phyloP scores from a whole-genome alignment of 2,888 invertebrate species.

The Kuschelorhynchus macadamiae region DNA sequence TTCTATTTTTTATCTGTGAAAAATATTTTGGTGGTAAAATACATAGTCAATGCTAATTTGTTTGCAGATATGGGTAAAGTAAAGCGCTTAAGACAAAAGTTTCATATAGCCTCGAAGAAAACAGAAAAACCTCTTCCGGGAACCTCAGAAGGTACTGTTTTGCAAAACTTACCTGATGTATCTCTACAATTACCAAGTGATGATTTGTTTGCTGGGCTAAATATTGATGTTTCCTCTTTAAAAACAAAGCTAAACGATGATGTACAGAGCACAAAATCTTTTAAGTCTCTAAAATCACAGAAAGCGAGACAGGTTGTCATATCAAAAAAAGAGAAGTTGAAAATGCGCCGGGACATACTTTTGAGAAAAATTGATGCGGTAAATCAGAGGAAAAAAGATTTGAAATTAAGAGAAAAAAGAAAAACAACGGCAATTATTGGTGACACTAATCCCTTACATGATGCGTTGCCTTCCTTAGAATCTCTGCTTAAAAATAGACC shows the following conservation, averaged over 20 bases:
- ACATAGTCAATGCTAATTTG: too few species aligned
- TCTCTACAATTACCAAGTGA: conserved; percentile 46
- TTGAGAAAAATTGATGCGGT: conserved; percentile 61
- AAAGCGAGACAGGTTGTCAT: conserved; percentile 51
- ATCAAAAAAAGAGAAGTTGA: conserved; percentile 63
- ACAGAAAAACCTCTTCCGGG: conserved; percentile 18
- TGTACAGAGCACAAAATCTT: conserved; percentile 59
- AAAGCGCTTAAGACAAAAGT: conserved; percentile 53
- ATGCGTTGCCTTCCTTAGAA: conserved; percentile 63
- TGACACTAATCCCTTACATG: conserved; percentile 61
- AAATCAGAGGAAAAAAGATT: conserved; percentile 59
- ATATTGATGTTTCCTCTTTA: conserved; percentile 53
- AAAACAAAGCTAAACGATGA: conserved; percentile 57
- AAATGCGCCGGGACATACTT: conserved; percentile 59
- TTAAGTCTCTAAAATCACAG: conserved; percentile 61
- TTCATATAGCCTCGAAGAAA: conserved; percentile 51
- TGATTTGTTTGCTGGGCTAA: conserved; percentile 56
- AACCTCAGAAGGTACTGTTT: neutral
- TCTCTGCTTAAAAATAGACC: conserved; percentile 54
- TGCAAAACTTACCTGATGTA: conserved; percentile 16
- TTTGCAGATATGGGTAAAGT: conserved; percentile 51
- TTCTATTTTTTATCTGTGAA: too few species aligned
- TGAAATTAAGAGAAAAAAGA: conserved; percentile 58
- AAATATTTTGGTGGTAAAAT: too few species aligned
- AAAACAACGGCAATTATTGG: conserved; percentile 59